Evolutionary conservation across 1,140 invertebrate genomes (phyloP).

Genomic region (Zaprionus africanus): DNA sequence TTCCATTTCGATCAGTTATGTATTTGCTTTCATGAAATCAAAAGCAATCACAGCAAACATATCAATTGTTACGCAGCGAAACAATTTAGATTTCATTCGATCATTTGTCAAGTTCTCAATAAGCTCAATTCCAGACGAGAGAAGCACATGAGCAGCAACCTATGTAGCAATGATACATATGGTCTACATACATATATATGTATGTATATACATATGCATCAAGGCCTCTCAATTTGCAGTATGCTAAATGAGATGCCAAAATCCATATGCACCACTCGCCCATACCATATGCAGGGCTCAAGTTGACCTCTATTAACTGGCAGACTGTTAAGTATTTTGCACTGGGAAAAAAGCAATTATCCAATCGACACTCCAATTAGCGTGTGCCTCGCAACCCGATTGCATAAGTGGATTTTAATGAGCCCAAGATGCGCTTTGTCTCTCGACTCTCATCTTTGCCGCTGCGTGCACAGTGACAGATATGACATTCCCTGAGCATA

Average conservation of each 20-base stretch:
- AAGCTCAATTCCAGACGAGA: slow-evolving; percentile 26
- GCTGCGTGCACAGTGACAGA: not conserved
- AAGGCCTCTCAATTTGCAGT: slow-evolving; percentile 31
- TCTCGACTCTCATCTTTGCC: not conserved
- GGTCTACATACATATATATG: not conserved
- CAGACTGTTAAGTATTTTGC: slow-evolving; percentile 52
- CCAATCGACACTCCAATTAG: slow-evolving; percentile 58
- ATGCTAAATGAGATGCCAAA: slow-evolving; percentile 56
- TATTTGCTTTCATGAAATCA: slow-evolving; percentile 19
- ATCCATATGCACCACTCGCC: not conserved
- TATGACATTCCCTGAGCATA: not conserved
- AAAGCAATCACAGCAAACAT: slow-evolving; percentile 26
- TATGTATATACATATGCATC: slow-evolving; percentile 5
- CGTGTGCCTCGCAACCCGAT: slow-evolving; percentile 38
- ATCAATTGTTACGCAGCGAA: slow-evolving; percentile 34
- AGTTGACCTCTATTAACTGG: slow-evolving; percentile 18
- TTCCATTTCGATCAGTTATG: not conserved
- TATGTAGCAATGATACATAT: not conserved
- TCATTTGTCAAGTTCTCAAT: slow-evolving; percentile 28
- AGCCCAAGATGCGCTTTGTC: slow-evolving; percentile 11
- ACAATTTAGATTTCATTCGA: slow-evolving; percentile 34
- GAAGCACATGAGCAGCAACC: slow-evolving; percentile 6
- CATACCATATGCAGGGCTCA: slow-evolving; percentile 3
- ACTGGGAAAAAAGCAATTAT: slow-evolving; percentile 41
- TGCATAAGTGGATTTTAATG: slow-evolving; percentile 39